A percentile compares a stretch with the other conserved stretches of the same genome.
phyloP scores from a whole-genome alignment of 2,888 invertebrate genomes.

The Elysia crispata region DNA sequence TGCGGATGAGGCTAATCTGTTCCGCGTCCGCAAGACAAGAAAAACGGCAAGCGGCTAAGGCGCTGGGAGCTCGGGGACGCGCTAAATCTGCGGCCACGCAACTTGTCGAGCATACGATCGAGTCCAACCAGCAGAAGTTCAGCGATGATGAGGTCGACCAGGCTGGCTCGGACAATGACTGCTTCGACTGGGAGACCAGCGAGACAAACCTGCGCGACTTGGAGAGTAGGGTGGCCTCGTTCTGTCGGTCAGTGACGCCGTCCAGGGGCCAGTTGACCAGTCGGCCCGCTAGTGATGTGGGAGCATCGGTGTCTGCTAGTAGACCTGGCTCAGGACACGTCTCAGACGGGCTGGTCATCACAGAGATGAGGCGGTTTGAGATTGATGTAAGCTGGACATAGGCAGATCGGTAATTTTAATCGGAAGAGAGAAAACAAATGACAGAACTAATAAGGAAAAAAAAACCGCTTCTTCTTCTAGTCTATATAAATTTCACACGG shows the following conservation, averaged over 20 bases:
- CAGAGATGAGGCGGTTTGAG: constrained; percentile 58
- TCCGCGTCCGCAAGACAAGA: constrained; percentile 35
- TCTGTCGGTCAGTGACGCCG: constrained; percentile 55
- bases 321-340: constrained; percentile 37
- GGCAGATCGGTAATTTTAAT: neutral
- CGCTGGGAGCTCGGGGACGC: neutral
- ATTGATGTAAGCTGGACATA: constrained; percentile 62
- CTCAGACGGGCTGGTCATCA: constrained; percentile 46
- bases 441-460: too few relatives aligned
- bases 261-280: too few relatives aligned
- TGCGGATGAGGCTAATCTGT: constrained; percentile 39
- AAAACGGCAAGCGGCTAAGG: constrained; percentile 2
- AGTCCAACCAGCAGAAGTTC: neutral
- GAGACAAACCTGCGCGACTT: constrained; percentile 63
- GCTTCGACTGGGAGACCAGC: constrained; percentile 73
- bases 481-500: too few relatives aligned
- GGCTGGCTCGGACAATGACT: constrained; percentile 56
- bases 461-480: too few relatives aligned
- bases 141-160: constrained; percentile 47
- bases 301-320: constrained; percentile 27
- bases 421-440: too few relatives aligned
- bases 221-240: constrained; percentile 61
- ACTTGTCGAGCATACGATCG: too few relatives aligned
- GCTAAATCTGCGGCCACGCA: neutral
- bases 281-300: neutral